phyloP scores from a whole-genome alignment of 2,797 vertebrate genomes.

The Craterocephalus amniculus region DNA sequence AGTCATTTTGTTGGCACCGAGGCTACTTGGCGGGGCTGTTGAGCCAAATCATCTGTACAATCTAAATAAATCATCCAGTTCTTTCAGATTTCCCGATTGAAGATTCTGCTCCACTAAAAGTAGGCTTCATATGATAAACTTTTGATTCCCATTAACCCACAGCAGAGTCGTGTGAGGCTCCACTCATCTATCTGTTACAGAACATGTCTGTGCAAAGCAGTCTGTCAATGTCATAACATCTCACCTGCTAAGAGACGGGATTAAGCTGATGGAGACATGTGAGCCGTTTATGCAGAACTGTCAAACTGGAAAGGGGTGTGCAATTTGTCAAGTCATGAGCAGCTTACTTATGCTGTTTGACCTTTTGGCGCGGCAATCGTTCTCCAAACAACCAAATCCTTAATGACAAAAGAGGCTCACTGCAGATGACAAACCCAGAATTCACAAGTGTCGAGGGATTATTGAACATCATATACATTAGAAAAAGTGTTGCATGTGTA shows the following conservation, averaged over 20 bases:
- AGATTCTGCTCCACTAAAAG: not conserved
- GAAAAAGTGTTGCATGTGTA: constrained; percentile 42
- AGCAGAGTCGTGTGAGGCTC: not conserved
- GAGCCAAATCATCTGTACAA: not conserved
- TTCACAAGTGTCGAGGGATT: constrained; percentile 29
- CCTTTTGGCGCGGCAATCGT: constrained; percentile 21
- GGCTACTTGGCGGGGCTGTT: not conserved
- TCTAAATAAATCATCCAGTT: not conserved
- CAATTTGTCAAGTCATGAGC: constrained; percentile 20
- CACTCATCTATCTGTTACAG: constrained; percentile 4
- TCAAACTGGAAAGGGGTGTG: constrained; percentile 30
- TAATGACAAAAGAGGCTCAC: constrained; percentile 33
- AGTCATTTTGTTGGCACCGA: constrained; percentile 8
- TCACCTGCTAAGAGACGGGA: constrained; percentile 14
- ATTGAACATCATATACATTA: constrained; percentile 30
- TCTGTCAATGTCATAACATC: constrained; percentile 8
- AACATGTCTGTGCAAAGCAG: not conserved
- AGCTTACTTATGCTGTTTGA: constrained; percentile 24
- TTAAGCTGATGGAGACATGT: constrained; percentile 22
- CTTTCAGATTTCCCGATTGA: not conserved
- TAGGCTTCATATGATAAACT: too few species aligned
- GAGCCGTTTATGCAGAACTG: constrained; percentile 21
- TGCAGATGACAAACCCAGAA: constrained; percentile 31
- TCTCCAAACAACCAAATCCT: constrained; percentile 41
- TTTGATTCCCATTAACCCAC: not conserved